Evolutionary conservation across 2,888 invertebrate species (phyloP).

Genomic region (Gari tellinella): DNA sequence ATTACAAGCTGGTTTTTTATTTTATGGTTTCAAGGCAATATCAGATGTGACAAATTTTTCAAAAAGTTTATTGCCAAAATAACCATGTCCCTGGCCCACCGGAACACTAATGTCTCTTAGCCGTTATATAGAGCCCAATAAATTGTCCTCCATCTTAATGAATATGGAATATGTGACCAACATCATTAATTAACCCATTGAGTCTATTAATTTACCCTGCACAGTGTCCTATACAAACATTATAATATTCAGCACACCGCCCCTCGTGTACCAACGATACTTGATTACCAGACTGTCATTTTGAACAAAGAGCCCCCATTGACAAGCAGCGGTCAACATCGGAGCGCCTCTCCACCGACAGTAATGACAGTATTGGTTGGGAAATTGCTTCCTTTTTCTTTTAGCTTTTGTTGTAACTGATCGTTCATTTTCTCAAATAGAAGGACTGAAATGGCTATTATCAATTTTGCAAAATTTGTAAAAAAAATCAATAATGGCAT

Average conservation of each 20-base stretch:
- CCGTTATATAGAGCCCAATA: too few relatives aligned
- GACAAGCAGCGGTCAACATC: conserved; percentile 21
- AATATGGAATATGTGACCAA: conserved; percentile 1
- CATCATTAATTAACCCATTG: conserved; percentile 29
- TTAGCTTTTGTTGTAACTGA: conserved; percentile 27
- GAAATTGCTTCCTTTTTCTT: conserved; percentile 29
- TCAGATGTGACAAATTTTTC: too few relatives aligned
- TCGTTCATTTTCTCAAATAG: conserved; percentile 19
- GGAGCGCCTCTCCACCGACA: background rate
- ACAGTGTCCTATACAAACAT: conserved; percentile 42
- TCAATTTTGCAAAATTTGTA: conserved; percentile 1
- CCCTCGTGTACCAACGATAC: conserved; percentile 23
- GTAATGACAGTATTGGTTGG: conserved; percentile 34
- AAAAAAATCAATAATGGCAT: conserved; percentile 1
- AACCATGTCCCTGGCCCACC: too few relatives aligned
- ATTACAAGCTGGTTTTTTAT: too few relatives aligned
- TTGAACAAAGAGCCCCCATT: conserved; percentile 53
- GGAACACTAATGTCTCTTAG: too few relatives aligned
- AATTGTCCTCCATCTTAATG: too few relatives aligned
- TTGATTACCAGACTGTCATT: conserved; percentile 46
- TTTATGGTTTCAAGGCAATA: too few relatives aligned
- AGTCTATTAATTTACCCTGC: conserved; percentile 45
- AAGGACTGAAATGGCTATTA: conserved; percentile 7
- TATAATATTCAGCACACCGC: conserved; percentile 19
- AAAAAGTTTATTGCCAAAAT: too few relatives aligned